phyloP scores from a whole-genome alignment of 2,113 vertebrate genomes.

The Pitta sordida region DNA sequence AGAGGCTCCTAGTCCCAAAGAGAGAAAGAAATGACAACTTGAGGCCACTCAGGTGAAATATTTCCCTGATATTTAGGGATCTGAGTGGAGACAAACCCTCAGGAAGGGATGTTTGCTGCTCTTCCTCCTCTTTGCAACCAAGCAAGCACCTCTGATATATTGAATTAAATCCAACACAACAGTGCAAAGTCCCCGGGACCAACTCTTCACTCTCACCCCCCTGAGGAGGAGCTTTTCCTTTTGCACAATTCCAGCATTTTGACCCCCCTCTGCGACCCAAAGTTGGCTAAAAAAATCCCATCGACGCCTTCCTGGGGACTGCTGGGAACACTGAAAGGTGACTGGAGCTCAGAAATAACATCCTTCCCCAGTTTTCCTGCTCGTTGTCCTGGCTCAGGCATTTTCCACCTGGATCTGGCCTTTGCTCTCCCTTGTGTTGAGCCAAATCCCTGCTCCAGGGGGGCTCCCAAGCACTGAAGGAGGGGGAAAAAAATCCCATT shows the following conservation, averaged over 20 bases:
- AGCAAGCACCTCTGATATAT: not conserved
- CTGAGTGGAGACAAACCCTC: not conserved
- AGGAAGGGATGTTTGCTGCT: not conserved
- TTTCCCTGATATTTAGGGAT: not conserved
- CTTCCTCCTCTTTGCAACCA: not conserved
- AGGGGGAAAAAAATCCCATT: rapidly evolving
- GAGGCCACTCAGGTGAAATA: not conserved
- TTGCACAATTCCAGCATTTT: not conserved
- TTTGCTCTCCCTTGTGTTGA: not conserved
- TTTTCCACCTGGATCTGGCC: not conserved
- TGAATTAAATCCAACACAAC: not conserved
- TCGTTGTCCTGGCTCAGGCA: not conserved
- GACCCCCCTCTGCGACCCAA: not conserved
- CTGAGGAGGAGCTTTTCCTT: not conserved
- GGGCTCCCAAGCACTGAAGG: rapidly evolving
- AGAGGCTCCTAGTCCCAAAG: not conserved
- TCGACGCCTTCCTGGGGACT: rapidly evolving
- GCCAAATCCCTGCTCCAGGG: not conserved
- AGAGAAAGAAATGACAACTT: rapidly evolving
- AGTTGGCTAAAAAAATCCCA: not conserved
- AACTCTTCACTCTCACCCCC: not conserved
- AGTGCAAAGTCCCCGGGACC: not conserved
- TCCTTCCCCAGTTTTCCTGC: not conserved
- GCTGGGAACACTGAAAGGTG: not conserved
- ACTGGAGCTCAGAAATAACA: not conserved